These are phyloP conservation scores for Sinocyclocheilus rhinocerous DNA, from an alignment of 2,113 vertebrate genomes.

Conservation along the genomic window DNA sequence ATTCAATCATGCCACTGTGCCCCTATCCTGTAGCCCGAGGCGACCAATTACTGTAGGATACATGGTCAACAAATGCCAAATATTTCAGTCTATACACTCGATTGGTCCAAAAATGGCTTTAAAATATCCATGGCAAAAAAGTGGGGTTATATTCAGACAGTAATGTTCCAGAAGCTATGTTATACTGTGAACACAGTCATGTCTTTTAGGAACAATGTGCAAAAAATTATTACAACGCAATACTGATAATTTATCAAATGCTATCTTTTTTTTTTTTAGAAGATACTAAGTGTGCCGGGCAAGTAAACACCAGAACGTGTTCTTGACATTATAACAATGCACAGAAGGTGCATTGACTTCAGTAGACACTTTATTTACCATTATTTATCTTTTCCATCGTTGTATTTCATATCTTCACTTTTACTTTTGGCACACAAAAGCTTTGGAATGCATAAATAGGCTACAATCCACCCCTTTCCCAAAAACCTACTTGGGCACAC, in stretches of 20 bases:
- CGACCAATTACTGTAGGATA: neutral
- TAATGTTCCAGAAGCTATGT: neutral
- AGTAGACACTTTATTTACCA: neutral
- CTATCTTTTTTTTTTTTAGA: neutral
- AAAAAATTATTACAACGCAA: neutral
- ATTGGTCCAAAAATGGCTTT: neutral
- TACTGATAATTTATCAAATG: neutral
- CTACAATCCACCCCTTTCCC: neutral
- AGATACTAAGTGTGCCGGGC: neutral
- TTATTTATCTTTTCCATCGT: neutral
- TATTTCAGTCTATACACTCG: neutral
- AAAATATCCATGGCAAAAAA: neutral
- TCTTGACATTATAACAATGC: neutral
- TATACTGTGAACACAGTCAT: neutral
- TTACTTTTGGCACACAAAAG: neutral
- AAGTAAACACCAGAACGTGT: neutral
- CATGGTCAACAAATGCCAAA: constrained; percentile 2
- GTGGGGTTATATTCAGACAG: neutral
- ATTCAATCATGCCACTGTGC: neutral
- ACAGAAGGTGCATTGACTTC: neutral
- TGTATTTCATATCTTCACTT: neutral
- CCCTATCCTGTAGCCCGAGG: neutral
- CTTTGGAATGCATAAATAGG: neutral
- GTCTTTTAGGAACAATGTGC: neutral
- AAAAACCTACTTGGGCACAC: neutral